Evolutionary conservation across 2,797 vertebrate species (phyloP).

Genomic region (Squalus acanthias): DNA sequence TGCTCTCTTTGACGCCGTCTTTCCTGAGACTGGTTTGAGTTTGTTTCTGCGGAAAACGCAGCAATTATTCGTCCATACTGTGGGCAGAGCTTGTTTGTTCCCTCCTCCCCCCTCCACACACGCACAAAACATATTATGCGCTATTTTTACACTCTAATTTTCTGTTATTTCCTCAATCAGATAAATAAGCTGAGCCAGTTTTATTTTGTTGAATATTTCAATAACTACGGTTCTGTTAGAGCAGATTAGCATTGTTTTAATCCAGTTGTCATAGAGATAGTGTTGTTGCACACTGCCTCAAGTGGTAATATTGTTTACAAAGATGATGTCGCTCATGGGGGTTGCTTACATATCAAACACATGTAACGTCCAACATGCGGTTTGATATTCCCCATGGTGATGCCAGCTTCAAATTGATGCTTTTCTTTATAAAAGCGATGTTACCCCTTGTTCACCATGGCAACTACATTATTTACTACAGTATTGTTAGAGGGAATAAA

Average conservation of each 20-base stretch:
- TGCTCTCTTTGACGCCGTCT: background rate
- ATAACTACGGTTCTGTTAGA: too few species aligned
- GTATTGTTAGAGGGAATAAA: background rate
- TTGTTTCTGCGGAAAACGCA: background rate
- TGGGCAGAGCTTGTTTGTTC: constrained; percentile 21
- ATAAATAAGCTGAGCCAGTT: background rate
- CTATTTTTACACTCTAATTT: background rate
- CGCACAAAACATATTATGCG: background rate
- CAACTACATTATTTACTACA: background rate
- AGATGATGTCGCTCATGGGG: background rate
- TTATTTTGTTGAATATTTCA: background rate
- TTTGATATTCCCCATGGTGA: background rate
- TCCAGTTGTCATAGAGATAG: background rate
- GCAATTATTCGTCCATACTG: constrained; percentile 3
- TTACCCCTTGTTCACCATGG: background rate
- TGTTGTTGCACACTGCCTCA: background rate
- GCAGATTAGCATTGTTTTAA: background rate
- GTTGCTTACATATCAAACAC: background rate
- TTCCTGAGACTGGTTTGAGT: background rate
- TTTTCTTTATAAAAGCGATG: background rate
- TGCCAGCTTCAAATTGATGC: constrained; percentile 22
- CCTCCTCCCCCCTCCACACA: background rate
- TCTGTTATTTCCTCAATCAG: background rate
- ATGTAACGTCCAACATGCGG: background rate
- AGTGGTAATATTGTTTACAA: constrained; percentile 15